Base-by-base conservation (phyloP, 2,888 invertebrate genomes). In the Tetragnatha montana region DNA sequence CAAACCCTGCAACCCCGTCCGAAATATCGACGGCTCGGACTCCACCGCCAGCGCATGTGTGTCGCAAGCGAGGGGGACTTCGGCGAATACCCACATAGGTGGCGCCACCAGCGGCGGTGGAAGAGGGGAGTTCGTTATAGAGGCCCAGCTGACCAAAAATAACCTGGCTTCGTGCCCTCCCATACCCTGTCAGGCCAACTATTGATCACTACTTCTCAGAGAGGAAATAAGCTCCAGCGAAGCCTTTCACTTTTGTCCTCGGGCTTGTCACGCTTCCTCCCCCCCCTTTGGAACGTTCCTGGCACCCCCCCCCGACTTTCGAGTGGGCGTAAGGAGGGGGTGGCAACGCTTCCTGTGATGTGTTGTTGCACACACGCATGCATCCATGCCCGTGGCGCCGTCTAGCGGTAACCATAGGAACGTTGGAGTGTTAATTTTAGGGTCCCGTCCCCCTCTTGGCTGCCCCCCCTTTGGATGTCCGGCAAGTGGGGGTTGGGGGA, bases 221-320 rank as follows among this genome's bases (percentile, higher is more conserved):
- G 86, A 90, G 89, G 89, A 90, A 90, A 90, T 90, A 90, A 90
- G 89, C 89, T 90, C 87, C 86, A 87, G 51, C 87, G 89, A 90
- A 90, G 89, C 89, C 89, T 90, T 90, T 90, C 89, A 87, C 89
- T 90, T 90, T 89, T 89, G 89, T 90, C 89, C 89, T 76, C 89
- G 85, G 87, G 89, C 79, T 35, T 90, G 89, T 90, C 89, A 90
- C 89, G 89, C 79, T 86, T 73, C 86, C 51, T 81, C 50, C 60
- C 35, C 74, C 82, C 82, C 60, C 19, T 47, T 50, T 71, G 70
- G 82, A 80, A 80, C 73, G 80, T 74, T 81, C 86, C 69, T 21
- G n/a, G 35, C n/a, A 74, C 60, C 49, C 88, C 88, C 88, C 60
- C 73, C 71, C 69, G 49, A 17, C 50, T 88, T 60, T 83, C 80